Conservation (phyloP, 1,140 invertebrate genomes). For the Drosophila bifasciata region DNA sequence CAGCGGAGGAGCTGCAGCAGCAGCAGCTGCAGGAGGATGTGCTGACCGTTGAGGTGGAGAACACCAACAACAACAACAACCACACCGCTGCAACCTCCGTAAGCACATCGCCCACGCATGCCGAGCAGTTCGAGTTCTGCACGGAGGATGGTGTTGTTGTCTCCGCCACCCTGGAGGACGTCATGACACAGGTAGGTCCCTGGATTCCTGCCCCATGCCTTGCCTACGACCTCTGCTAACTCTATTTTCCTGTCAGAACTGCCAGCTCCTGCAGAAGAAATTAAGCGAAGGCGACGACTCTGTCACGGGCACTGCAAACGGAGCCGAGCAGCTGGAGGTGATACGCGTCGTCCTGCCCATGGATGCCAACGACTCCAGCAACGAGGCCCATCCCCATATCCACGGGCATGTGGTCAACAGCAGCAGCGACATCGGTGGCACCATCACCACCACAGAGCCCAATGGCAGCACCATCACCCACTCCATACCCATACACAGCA, state of each 20-base stretch:
- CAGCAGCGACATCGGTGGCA: slow-evolving; percentile 44
- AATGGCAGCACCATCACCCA: slow-evolving; percentile 41
- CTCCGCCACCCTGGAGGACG: slow-evolving; percentile 74
- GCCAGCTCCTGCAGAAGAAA: slow-evolving; percentile 68
- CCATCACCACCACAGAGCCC: slow-evolving; percentile 40
- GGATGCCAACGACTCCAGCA: slow-evolving; percentile 77
- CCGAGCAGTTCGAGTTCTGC: slow-evolving; percentile 66
- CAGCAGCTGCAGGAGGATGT: slow-evolving; percentile 24
- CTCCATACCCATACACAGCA: slow-evolving; percentile 57
- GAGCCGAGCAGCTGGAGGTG: slow-evolving; percentile 60
- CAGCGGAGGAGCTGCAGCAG: slow-evolving; percentile 47
- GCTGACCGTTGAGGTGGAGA: slow-evolving; percentile 53
- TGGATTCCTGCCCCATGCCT: not conserved
- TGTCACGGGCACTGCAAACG: slow-evolving; percentile 25
- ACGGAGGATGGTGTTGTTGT: slow-evolving; percentile 75
- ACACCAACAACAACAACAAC: slow-evolving; percentile 22
- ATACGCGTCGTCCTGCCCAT: slow-evolving; percentile 81
- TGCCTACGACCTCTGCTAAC: too few relatives aligned
- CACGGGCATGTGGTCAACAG: slow-evolving; percentile 62
- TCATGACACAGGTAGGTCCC: slow-evolving; percentile 72
- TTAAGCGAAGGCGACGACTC: slow-evolving; percentile 39
- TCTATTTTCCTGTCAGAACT: slow-evolving; percentile 53
- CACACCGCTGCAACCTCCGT: slow-evolving; percentile 3
- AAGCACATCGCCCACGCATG: slow-evolving; percentile 31
- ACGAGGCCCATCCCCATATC: slow-evolving; percentile 49